These are phyloP conservation scores for Herpetotheres cachinnans DNA, from an alignment of 2,113 vertebrate genomes.

Conservation along the genomic window DNA sequence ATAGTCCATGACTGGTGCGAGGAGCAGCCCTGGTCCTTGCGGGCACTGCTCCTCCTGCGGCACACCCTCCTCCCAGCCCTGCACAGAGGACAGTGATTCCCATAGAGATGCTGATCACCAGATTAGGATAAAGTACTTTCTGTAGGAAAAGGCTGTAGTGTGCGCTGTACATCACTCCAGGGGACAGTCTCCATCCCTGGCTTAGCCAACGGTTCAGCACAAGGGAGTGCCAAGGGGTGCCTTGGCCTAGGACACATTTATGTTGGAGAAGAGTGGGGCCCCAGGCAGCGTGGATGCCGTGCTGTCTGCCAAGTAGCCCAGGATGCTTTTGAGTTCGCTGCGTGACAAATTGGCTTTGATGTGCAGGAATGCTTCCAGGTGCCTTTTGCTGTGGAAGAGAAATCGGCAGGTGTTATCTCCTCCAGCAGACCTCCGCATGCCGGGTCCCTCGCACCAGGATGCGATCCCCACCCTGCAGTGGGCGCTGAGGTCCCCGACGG, in stretches of 20 bases:
- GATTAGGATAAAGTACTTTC: not conserved
- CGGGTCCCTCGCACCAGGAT: not conserved
- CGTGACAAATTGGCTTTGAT: constrained; percentile 80
- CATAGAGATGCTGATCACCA: not conserved
- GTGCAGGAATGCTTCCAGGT: constrained; percentile 80
- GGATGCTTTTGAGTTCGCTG: constrained; percentile 72
- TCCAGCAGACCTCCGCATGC: accelerated
- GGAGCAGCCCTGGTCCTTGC: not conserved
- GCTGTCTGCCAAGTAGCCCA: constrained; percentile 70
- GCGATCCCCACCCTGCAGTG: accelerated
- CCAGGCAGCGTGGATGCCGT: accelerated
- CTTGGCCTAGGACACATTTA: constrained; percentile 41
- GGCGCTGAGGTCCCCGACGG: accelerated
- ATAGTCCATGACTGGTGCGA: not conserved
- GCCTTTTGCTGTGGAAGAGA: constrained; percentile 75
- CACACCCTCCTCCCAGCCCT: not conserved
- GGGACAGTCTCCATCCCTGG: not conserved
- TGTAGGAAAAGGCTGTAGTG: not conserved
- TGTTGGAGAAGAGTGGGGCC: constrained; percentile 53
- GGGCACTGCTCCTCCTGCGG: not conserved
- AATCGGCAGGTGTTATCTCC: not conserved
- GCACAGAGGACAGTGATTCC: not conserved
- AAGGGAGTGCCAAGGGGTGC: not conserved
- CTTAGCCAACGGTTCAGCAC: not conserved
- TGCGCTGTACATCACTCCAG: not conserved